Evolutionary conservation across 2,888 invertebrate species (phyloP).

Genomic region (Nemotelus pantherinus): DNA sequence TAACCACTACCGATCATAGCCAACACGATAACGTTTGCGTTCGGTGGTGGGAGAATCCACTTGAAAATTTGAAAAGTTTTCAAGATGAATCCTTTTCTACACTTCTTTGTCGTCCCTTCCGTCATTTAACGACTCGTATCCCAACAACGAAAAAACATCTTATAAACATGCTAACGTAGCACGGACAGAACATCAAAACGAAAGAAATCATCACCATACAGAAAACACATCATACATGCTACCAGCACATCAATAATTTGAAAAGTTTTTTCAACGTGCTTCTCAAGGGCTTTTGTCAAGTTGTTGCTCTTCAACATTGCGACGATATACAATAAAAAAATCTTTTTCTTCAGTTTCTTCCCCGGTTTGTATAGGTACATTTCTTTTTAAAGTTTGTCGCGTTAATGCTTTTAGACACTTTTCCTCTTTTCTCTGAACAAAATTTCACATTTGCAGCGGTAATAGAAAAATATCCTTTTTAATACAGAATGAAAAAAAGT

Average conservation of each 20-base stretch:
- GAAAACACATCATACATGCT: slow-evolving; percentile 40
- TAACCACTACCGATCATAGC: slow-evolving; percentile 27
- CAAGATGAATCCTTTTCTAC: slow-evolving; percentile 49
- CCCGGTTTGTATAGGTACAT: slow-evolving; percentile 31
- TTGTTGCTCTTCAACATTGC: slow-evolving; percentile 48
- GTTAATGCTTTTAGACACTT: slow-evolving; percentile 6
- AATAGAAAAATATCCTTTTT: slow-evolving; percentile 3
- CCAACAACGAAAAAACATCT: slow-evolving; percentile 6
- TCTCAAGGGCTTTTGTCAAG: slow-evolving; percentile 50
- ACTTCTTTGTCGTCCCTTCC: slow-evolving; percentile 19
- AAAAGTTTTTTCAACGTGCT: slow-evolving; percentile 45
- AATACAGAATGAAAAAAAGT: not conserved
- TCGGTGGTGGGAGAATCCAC: slow-evolving; percentile 44
- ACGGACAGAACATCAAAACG: not conserved
- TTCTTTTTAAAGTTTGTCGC: slow-evolving; percentile 24
- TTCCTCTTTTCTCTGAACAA: not conserved
- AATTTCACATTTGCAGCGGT: slow-evolving; percentile 7
- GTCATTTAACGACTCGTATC: not conserved
- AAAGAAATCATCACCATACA: slow-evolving; percentile 38
- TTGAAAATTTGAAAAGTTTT: slow-evolving; percentile 51
- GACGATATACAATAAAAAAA: slow-evolving; percentile 34
- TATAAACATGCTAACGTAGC: slow-evolving; percentile 46
- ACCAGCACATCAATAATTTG: slow-evolving; percentile 48
- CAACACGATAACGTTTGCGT: slow-evolving; percentile 27
- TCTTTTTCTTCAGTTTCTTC: slow-evolving; percentile 36